Conservation (phyloP, 2,113 vertebrate species). For the Euleptes europaea region DNA sequence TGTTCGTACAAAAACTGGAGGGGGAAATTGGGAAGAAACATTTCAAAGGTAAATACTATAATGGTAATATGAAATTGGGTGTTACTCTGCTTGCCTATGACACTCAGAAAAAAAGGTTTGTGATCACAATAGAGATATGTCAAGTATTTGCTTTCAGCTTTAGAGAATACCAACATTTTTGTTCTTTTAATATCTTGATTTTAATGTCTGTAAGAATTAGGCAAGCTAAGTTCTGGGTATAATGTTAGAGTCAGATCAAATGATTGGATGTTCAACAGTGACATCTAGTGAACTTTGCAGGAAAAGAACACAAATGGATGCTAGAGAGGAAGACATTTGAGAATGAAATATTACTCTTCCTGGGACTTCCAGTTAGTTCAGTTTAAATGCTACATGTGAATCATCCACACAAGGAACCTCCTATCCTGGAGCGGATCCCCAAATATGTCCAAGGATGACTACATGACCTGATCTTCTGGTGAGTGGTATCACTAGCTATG, state of each 20-base stretch:
- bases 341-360: background rate
- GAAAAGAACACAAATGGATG: background rate
- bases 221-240: background rate
- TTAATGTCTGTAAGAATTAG: rapidly evolving
- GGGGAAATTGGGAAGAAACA: background rate
- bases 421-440: background rate
- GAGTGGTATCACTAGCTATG: background rate
- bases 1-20: background rate
- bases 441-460: background rate
- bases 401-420: background rate
- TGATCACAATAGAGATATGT: slow-evolving; percentile 40
- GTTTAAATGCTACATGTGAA: background rate
- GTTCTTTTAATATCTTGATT: background rate
- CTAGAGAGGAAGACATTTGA: background rate
- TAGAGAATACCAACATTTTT: background rate
- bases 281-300: slow-evolving; percentile 26
- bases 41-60: background rate
- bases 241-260: background rate
- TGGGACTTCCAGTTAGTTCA: background rate
- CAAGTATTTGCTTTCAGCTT: slow-evolving; percentile 38
- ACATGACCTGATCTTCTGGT: too few species aligned
- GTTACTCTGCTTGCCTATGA: rapidly evolving
- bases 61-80: too few species aligned
- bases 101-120: background rate
- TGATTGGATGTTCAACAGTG: slow-evolving; percentile 44